A percentile compares a stretch with the other conserved stretches of the same genome.
phyloP scores from a whole-genome alignment of 2,797 vertebrate genomes.

The Pseudocheirus occidentalis region DNA sequence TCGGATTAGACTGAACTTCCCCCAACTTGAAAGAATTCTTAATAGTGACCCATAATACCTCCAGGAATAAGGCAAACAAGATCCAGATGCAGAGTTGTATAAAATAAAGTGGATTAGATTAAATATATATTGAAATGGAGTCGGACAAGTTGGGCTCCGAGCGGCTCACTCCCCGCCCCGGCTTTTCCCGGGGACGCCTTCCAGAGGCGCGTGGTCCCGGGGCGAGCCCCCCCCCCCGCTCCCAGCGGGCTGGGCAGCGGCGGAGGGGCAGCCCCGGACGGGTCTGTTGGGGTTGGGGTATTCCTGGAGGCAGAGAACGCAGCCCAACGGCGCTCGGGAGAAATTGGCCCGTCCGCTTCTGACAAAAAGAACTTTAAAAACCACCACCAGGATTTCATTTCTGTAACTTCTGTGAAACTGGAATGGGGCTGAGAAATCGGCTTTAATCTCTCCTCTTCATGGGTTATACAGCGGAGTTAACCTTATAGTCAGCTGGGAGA shows the following conservation, averaged over 20 bases:
- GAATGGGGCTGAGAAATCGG: constrained; percentile 82
- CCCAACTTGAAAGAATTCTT: constrained; percentile 87
- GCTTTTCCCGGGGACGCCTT: constrained; percentile 71
- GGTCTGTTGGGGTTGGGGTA: constrained; percentile 85
- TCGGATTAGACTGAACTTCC: constrained; percentile 91
- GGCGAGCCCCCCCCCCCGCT: constrained; percentile 47
- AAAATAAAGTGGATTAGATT: constrained; percentile 86
- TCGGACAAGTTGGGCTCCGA: constrained; percentile 87
- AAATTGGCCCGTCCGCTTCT: constrained; percentile 84
- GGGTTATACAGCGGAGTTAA: constrained; percentile 73
- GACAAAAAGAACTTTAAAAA: constrained; percentile 81
- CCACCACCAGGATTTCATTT: constrained; percentile 80
- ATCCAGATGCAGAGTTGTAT: constrained; percentile 89
- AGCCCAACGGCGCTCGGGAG: constrained; percentile 84
- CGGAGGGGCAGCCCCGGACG: constrained; percentile 66
- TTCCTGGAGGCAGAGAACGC: constrained; percentile 83
- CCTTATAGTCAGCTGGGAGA: not conserved
- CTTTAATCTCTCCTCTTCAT: constrained; percentile 71
- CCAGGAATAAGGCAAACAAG: constrained; percentile 91
- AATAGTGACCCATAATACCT: constrained; percentile 91
- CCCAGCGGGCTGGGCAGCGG: constrained; percentile 57
- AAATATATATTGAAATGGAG: constrained; percentile 84
- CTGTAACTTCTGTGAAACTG: constrained; percentile 85
- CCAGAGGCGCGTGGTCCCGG: constrained; percentile 67
- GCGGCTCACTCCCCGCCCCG: constrained; percentile 76